Conservation (phyloP, 1,140 invertebrate genomes). For the Apis cerana region DNA sequence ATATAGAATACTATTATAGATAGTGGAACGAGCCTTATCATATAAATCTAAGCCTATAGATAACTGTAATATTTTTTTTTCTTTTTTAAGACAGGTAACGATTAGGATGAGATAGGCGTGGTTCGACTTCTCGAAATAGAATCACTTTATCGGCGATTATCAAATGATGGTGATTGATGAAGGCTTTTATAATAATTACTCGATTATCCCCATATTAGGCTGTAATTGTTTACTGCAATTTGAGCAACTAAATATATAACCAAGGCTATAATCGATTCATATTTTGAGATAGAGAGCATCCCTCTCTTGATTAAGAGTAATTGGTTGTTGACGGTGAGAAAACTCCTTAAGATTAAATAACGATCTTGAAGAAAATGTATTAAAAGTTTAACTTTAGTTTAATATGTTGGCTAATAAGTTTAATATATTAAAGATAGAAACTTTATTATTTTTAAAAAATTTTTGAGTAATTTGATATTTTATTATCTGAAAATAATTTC, state of each 20-base stretch:
- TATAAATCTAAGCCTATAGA: neutral
- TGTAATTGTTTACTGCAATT: slow-evolving; percentile 71
- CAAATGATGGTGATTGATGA: slow-evolving; percentile 74
- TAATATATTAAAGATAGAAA: too few relatives aligned
- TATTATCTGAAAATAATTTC: too few relatives aligned
- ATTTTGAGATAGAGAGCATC: slow-evolving; percentile 37
- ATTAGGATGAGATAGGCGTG: slow-evolving; percentile 43
- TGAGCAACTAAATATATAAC: slow-evolving; percentile 56
- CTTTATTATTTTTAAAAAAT: too few relatives aligned
- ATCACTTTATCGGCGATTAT: slow-evolving; percentile 58
- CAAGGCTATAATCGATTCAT: slow-evolving; percentile 19
- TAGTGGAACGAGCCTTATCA: too few relatives aligned
- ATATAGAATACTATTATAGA: slow-evolving; percentile 28
- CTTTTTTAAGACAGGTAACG: slow-evolving; percentile 42
- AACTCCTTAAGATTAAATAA: neutral
- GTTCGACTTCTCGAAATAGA: slow-evolving; percentile 55
- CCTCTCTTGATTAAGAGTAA: slow-evolving; percentile 55
- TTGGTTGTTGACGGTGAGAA: slow-evolving; percentile 39
- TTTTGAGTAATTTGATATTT: too few relatives aligned
- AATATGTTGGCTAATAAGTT: too few relatives aligned
- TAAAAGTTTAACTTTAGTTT: neutral
- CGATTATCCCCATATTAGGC: slow-evolving; percentile 70
- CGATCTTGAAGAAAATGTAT: neutral
- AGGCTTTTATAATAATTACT: slow-evolving; percentile 79
- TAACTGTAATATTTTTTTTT: slow-evolving; percentile 47